Evolutionary conservation across 2,113 vertebrate species (phyloP).

Genomic region (Columba janthina): DNA sequence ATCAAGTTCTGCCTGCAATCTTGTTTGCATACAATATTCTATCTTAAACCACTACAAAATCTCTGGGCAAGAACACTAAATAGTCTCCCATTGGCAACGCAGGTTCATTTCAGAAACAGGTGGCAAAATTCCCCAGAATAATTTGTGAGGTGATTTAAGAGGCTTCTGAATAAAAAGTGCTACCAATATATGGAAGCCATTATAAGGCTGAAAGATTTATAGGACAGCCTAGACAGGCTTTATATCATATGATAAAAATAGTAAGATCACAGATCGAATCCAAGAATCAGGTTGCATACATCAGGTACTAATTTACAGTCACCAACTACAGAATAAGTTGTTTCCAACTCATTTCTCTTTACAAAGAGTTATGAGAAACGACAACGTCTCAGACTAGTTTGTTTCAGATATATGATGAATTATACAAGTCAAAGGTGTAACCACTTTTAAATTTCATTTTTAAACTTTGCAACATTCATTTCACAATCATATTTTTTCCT

Average conservation of each 20-base stretch:
- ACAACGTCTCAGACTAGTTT: not conserved
- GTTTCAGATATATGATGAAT: not conserved
- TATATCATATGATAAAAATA: constrained; percentile 14
- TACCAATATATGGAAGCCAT: not conserved
- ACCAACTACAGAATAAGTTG: not conserved
- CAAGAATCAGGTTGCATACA: not conserved
- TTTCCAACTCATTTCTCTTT: not conserved
- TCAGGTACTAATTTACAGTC: not conserved
- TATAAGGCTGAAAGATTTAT: not conserved
- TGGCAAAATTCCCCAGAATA: not conserved
- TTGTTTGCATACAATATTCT: not conserved
- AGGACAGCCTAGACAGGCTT: constrained; percentile 6
- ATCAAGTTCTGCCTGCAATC: not conserved
- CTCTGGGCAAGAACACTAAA: not conserved
- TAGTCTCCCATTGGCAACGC: not conserved
- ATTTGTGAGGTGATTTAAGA: constrained; percentile 16
- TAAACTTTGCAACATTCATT: not conserved
- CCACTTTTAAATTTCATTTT: not conserved
- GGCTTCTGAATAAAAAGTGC: not conserved
- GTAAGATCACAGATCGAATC: constrained; percentile 1
- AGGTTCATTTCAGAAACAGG: not conserved
- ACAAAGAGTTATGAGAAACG: not conserved
- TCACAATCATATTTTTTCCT: not conserved
- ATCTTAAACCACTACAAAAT: not conserved
- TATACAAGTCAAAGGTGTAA: not conserved